These are phyloP conservation scores for Dicrostonyx torquatus DNA, from an alignment of 2,797 vertebrate genomes.

Conservation along the genomic window DNA sequence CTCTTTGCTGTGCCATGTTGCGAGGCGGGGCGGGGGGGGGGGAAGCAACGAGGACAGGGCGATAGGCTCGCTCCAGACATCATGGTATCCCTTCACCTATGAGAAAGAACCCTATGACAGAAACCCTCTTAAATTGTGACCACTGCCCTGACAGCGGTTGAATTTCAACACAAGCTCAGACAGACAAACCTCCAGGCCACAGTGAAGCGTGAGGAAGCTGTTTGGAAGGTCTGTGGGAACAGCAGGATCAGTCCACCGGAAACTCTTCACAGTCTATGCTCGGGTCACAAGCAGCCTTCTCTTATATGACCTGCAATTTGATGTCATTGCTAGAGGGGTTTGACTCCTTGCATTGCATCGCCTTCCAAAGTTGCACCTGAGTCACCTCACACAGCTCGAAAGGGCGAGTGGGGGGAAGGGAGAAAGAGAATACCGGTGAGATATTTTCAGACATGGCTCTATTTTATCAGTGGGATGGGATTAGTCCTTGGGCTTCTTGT, in stretches of 20 bases:
- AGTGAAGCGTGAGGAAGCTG: background rate
- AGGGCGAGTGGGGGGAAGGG: background rate
- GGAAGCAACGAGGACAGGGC: background rate
- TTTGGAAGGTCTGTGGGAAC: background rate
- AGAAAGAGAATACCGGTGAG: background rate
- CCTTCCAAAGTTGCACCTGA: background rate
- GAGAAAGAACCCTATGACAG: background rate
- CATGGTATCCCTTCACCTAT: background rate
- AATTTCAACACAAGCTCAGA: background rate
- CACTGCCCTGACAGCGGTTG: background rate
- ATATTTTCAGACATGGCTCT: background rate
- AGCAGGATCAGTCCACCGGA: background rate
- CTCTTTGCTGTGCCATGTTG: background rate
- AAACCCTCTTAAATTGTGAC: background rate
- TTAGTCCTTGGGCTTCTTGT: background rate
- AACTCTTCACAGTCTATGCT: background rate
- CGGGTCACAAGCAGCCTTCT: background rate
- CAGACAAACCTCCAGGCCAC: background rate
- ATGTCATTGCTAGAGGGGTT: background rate
- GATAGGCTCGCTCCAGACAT: background rate
- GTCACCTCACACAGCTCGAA: background rate
- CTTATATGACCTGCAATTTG: background rate
- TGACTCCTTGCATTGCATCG: background rate
- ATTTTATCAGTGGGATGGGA: background rate
- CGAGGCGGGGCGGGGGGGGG: background rate